A percentile compares a stretch with the other conserved stretches of the same genome.
phyloP scores from a whole-genome alignment of 2,797 vertebrate species.

The Notolepis coatsorum region DNA sequence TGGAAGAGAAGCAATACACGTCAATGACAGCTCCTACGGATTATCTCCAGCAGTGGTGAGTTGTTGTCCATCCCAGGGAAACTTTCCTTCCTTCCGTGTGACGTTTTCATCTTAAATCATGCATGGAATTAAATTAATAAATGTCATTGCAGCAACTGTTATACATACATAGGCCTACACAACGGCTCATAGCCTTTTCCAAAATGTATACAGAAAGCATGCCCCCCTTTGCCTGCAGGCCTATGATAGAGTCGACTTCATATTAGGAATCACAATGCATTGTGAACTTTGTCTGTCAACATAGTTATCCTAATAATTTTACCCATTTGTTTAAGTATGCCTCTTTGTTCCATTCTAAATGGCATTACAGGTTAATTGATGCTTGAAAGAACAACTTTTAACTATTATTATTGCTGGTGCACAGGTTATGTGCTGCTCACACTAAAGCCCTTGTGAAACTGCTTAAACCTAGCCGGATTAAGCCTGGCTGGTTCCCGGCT shows the following conservation, averaged over 20 bases:
- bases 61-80: constrained; percentile 44
- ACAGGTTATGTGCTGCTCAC: background rate
- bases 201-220: background rate
- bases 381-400: background rate
- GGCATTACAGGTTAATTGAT: background rate
- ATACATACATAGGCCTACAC: constrained; percentile 3
- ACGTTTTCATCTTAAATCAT: constrained; percentile 54
- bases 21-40: constrained; percentile 79
- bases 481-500: no score
- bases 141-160: constrained; percentile 11
- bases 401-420: background rate
- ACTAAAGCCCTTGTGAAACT: background rate
- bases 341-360: constrained; percentile 32
- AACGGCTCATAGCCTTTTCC: background rate
- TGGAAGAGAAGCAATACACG: constrained; percentile 82
- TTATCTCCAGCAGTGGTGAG: constrained; percentile 86
- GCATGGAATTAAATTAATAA: constrained; percentile 50
- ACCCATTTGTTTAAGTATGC: constrained; percentile 24
- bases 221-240: background rate
- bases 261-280: background rate
- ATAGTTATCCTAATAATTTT: no score
- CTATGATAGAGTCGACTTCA: background rate
- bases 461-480: background rate
- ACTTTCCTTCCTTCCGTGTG: constrained; percentile 39
- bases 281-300: background rate